Conservation (phyloP, 2,888 invertebrate genomes). For the Drosophila subsilvestris region DNA sequence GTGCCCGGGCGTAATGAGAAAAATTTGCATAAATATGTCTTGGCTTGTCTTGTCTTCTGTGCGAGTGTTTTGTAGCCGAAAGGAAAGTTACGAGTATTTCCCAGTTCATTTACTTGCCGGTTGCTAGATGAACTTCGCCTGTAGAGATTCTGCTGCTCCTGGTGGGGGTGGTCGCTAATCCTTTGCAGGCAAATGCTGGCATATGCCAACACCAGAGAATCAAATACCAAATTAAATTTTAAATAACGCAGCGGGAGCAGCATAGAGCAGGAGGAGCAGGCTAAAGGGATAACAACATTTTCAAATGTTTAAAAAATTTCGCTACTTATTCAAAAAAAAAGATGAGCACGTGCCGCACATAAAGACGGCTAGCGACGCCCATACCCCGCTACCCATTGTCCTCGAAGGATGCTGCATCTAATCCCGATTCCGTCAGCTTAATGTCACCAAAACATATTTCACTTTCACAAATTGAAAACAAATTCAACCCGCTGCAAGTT, state of each 20-base stretch:
- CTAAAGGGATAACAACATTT: constrained; percentile 70
- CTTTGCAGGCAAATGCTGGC: constrained; percentile 66
- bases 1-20: constrained; percentile 66
- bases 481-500: constrained; percentile 65
- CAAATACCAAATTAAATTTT: constrained; percentile 60
- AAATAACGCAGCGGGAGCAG: constrained; percentile 21
- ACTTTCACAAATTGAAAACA: constrained; percentile 78
- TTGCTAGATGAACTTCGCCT: neutral
- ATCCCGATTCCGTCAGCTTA: constrained; percentile 83
- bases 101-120: constrained; percentile 9
- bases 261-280: neutral
- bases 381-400: constrained; percentile 47
- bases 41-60: constrained; percentile 33
- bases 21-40: constrained; percentile 75
- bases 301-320: constrained; percentile 70
- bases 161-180: constrained; percentile 49
- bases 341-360: constrained; percentile 80
- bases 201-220: constrained; percentile 58
- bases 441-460: constrained; percentile 85
- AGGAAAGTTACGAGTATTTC: constrained; percentile 43
- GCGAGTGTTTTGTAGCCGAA: constrained; percentile 54
- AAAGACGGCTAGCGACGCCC: constrained; percentile 49
- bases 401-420: constrained; percentile 71
- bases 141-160: neutral
- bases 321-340: constrained; percentile 73